Percentiles rank a stretch among this genome's conserved stretches.
phyloP scores from a whole-genome alignment of 2,888 invertebrate genomes.

The Tenthredo mesomela region DNA sequence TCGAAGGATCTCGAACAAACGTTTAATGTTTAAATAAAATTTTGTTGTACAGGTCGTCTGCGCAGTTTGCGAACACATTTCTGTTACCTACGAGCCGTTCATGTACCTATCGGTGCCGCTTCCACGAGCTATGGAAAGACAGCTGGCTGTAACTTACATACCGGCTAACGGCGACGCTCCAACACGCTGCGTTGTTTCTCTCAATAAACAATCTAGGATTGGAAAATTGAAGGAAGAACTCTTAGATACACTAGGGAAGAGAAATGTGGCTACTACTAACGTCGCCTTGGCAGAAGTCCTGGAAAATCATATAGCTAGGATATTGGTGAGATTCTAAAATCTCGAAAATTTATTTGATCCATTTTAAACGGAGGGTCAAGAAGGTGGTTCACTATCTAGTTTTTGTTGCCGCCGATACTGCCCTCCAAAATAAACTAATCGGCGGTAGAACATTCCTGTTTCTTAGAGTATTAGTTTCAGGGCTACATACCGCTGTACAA shows the following conservation, averaged over 20 bases:
- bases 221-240: slow-evolving; percentile 80
- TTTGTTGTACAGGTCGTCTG: slow-evolving; percentile 80
- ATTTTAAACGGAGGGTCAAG: slow-evolving; percentile 71
- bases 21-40: not conserved
- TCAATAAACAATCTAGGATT: slow-evolving; percentile 81
- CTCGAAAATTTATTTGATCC: not conserved
- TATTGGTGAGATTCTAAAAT: slow-evolving; percentile 78
- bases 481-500: slow-evolving; percentile 75
- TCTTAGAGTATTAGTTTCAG: slow-evolving; percentile 69
- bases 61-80: slow-evolving; percentile 81
- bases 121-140: slow-evolving; percentile 82
- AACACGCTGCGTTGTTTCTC: slow-evolving; percentile 79
- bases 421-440: slow-evolving; percentile 69
- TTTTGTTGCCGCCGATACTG: slow-evolving; percentile 73
- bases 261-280: slow-evolving; percentile 71
- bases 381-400: slow-evolving; percentile 69
- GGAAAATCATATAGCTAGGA: slow-evolving; percentile 81
- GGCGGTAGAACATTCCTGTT: slow-evolving; percentile 75
- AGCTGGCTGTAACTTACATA: slow-evolving; percentile 81
- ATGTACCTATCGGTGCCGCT: slow-evolving; percentile 85
- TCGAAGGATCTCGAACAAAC: not conserved
- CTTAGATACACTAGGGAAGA: slow-evolving; percentile 75
- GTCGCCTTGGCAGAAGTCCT: slow-evolving; percentile 81
- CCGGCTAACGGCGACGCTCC: slow-evolving; percentile 76
- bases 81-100: slow-evolving; percentile 84